phyloP scores from a whole-genome alignment of 2,888 invertebrate genomes.

The Metellina segmentata region DNA sequence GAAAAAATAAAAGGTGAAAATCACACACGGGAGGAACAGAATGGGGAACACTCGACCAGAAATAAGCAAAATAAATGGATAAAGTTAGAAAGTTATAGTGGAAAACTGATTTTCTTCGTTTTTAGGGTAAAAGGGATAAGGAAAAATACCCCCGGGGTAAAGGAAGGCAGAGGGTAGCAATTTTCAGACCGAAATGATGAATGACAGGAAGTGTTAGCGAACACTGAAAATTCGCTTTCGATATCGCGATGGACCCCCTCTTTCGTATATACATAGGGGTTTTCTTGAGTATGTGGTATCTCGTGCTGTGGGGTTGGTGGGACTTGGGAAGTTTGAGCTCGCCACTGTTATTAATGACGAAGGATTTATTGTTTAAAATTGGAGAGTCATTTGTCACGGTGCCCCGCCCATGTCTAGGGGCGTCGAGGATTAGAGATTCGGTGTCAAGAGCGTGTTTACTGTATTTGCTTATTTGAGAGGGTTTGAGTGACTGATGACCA shows the following conservation, averaged over 20 bases:
- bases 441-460: constrained; percentile 37
- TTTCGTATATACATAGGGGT: constrained; percentile 26
- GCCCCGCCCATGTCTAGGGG: constrained; percentile 14
- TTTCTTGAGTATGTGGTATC: constrained; percentile 50
- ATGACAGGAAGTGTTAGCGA: constrained; percentile 64
- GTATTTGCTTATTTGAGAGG: constrained; percentile 35
- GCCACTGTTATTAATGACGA: constrained; percentile 61
- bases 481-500: constrained; percentile 22
- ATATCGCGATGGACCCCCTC: constrained; percentile 18
- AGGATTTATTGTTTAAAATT: constrained; percentile 74
- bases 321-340: constrained; percentile 45
- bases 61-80: constrained; percentile 73
- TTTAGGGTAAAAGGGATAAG: constrained; percentile 62
- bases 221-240: constrained; percentile 43
- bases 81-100: constrained; percentile 66
- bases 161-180: constrained; percentile 56
- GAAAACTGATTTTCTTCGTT: constrained; percentile 62
- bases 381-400: constrained; percentile 67
- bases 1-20: constrained; percentile 43
- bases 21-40: constrained; percentile 29
- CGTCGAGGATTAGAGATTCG: constrained; percentile 29
- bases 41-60: constrained; percentile 57
- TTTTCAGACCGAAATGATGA: constrained; percentile 66
- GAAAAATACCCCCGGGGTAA: constrained; percentile 45
- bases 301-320: not conserved